Evolutionary conservation across 1,140 invertebrate genomes (phyloP).

Genomic region (Penaeus chinensis): DNA sequence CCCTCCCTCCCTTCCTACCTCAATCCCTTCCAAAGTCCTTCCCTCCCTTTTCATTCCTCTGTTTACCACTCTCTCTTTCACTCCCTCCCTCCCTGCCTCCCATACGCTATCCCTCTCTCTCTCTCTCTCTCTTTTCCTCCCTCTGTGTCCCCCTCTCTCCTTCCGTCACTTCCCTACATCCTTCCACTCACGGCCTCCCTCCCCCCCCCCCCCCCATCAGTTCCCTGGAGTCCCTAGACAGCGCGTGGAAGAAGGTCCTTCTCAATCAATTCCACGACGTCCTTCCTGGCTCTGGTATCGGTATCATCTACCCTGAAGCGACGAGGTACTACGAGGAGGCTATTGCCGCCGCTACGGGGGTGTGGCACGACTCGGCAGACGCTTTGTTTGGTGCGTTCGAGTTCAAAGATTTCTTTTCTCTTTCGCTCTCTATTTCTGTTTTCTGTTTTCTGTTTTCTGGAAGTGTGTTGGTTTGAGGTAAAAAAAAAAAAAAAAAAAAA

Average conservation of each 20-base stretch:
- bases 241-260: slow-evolving; percentile 71
- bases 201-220: neutral
- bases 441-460: neutral
- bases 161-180: neutral
- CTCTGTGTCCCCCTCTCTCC: neutral
- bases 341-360: slow-evolving; percentile 48
- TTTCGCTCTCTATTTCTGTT: neutral
- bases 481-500: no score
- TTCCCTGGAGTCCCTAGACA: slow-evolving; percentile 53
- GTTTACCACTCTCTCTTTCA: no score
- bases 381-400: slow-evolving; percentile 28
- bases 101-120: neutral
- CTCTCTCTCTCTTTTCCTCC: neutral
- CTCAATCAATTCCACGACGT: slow-evolving; percentile 75
- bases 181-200: neutral
- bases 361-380: slow-evolving; percentile 37
- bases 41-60: no score
- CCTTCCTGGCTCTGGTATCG: slow-evolving; percentile 73
- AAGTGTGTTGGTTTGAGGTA: no score
- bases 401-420: neutral
- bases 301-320: slow-evolving; percentile 69
- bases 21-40: no score
- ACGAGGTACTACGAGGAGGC: slow-evolving; percentile 64
- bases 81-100: neutral
- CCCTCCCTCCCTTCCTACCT: no score